Evolutionary conservation across 1,140 invertebrate species (phyloP).

Genomic region (Teleogryllus occipitalis): DNA sequence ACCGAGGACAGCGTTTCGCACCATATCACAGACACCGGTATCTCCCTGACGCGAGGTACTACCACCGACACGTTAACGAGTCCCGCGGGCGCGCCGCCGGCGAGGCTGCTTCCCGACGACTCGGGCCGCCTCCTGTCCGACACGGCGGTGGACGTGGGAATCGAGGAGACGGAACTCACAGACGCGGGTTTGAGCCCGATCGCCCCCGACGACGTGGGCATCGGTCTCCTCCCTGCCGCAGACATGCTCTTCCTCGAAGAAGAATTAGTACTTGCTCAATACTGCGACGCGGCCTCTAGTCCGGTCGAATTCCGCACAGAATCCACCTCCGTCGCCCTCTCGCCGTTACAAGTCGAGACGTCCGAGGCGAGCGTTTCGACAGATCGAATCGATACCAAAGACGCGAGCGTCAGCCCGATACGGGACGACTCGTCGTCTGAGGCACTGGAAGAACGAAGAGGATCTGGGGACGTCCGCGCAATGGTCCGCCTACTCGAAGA

Average conservation of each 20-base stretch:
- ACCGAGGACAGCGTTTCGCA: conserved; percentile 44
- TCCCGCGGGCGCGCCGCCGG: conserved; percentile 27
- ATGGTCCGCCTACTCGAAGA: conserved; percentile 38
- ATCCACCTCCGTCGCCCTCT: conserved; percentile 33
- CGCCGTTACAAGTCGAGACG: conserved; percentile 36
- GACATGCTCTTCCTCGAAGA: conserved; percentile 34
- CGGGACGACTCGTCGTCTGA: not conserved
- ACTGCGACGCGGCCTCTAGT: conserved; percentile 39
- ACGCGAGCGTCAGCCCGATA: conserved; percentile 28
- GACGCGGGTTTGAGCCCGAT: conserved; percentile 47
- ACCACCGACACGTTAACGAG: conserved; percentile 39
- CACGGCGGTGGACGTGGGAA: conserved; percentile 37
- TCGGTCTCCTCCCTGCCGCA: conserved; percentile 26
- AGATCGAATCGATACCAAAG: conserved; percentile 40
- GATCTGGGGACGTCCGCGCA: conserved; percentile 40
- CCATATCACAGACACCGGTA: conserved; percentile 43
- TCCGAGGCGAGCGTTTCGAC: conserved; percentile 42
- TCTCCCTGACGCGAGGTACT: conserved; percentile 41
- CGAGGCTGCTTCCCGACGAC: conserved; percentile 11
- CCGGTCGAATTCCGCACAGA: conserved; percentile 37
- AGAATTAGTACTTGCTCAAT: conserved; percentile 31
- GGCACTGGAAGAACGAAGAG: conserved; percentile 28
- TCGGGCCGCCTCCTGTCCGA: conserved; percentile 35
- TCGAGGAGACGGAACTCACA: conserved; percentile 42
- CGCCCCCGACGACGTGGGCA: conserved; percentile 39